phyloP scores from a whole-genome alignment of 2,113 vertebrate genomes.

The Fulmarus glacialis region DNA sequence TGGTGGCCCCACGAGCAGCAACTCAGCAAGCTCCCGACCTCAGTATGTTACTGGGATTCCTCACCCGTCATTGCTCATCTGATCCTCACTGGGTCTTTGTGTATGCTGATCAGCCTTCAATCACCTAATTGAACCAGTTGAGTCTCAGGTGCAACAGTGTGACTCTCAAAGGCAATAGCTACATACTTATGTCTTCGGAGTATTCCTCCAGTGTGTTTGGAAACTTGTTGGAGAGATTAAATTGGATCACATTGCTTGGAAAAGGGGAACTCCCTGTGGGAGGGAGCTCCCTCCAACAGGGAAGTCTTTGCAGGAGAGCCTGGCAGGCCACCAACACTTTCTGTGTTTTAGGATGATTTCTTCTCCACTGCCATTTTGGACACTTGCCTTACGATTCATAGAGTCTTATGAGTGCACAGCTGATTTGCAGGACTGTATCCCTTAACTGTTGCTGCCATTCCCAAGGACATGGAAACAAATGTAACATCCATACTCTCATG shows the following conservation, averaged over 20 bases:
- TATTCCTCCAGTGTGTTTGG: accelerated
- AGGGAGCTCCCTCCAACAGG: background rate
- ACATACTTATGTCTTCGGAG: accelerated
- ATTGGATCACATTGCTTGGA: accelerated
- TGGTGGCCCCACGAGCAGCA: accelerated
- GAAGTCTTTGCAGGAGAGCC: background rate
- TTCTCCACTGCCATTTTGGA: background rate
- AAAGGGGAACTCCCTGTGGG: background rate
- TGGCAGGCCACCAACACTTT: background rate
- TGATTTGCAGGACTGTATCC: background rate
- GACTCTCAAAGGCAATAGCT: background rate
- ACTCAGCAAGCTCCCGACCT: background rate
- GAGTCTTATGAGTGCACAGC: accelerated
- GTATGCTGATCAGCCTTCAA: background rate
- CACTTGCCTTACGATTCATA: accelerated
- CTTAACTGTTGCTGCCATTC: background rate
- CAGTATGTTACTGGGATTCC: background rate
- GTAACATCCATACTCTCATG: accelerated
- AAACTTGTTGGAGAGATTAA: background rate
- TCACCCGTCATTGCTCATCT: background rate
- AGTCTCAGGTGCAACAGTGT: background rate
- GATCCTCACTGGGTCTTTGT: background rate
- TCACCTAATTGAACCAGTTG: accelerated
- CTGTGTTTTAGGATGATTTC: background rate
- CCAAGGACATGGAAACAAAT: background rate